Evolutionary conservation across 2,113 vertebrate species (phyloP).

Genomic region (Neotragus pygmaeus): DNA sequence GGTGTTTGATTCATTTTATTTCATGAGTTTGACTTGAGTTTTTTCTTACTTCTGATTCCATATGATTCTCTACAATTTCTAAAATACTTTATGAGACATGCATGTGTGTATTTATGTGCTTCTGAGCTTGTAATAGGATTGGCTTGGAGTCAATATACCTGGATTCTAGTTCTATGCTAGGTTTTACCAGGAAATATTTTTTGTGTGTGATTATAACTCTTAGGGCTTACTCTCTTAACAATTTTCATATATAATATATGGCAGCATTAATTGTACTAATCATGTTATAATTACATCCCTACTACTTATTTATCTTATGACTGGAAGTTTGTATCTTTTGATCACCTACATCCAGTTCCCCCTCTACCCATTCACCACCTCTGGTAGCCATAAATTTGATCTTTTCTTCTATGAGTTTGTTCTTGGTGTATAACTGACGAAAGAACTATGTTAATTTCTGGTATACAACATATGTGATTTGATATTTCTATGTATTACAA

Average conservation of each 20-base stretch:
- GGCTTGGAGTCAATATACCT: neutral
- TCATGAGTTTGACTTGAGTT: neutral
- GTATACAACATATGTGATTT: neutral
- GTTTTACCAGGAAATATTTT: neutral
- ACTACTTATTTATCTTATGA: neutral
- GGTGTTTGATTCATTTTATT: conserved; percentile 23
- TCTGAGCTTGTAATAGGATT: neutral
- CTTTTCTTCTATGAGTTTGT: neutral
- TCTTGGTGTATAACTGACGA: neutral
- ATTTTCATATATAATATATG: neutral
- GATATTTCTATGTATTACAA: neutral
- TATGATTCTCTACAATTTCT: neutral
- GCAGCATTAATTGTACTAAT: neutral
- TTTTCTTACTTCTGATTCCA: neutral
- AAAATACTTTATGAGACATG: neutral
- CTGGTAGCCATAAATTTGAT: neutral
- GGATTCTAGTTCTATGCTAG: neutral
- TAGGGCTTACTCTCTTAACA: neutral
- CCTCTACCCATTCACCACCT: neutral
- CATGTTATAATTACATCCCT: neutral
- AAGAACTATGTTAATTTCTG: neutral
- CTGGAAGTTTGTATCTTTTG: neutral
- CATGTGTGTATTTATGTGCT: neutral
- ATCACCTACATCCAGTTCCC: neutral
- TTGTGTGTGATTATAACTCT: neutral